phyloP scores from a whole-genome alignment of 2,113 vertebrate species.

The Cyrtonyx montezumae region DNA sequence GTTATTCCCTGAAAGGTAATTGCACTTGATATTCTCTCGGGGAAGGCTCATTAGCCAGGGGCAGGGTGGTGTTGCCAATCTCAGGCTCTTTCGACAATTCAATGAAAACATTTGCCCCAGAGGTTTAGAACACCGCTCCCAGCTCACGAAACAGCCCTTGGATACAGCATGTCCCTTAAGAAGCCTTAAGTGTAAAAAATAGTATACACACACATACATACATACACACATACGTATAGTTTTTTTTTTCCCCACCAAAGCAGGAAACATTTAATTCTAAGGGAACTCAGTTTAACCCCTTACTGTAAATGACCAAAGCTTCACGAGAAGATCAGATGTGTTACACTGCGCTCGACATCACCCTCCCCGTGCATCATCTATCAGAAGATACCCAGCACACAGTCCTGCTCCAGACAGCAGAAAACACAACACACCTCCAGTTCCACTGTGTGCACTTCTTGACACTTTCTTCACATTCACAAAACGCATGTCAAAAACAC shows the following conservation, averaged over 20 bases:
- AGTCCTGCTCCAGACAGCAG: background rate
- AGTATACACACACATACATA: background rate
- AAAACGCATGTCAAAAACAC: background rate
- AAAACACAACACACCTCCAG: background rate
- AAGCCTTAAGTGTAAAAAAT: background rate
- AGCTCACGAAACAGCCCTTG: background rate
- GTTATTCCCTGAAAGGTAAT: conserved; percentile 72
- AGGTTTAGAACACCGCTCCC: conserved; percentile 38
- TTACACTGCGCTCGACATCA: background rate
- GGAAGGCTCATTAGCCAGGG: conserved; percentile 65
- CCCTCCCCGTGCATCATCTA: background rate
- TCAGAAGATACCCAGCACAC: background rate
- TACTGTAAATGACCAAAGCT: background rate
- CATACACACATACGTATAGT: background rate
- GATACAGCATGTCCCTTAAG: background rate
- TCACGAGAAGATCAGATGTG: background rate
- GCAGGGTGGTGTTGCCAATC: conserved; percentile 61
- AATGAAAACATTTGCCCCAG: conserved; percentile 60
- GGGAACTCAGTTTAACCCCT: background rate
- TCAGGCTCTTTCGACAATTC: conserved; percentile 59
- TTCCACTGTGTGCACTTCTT: background rate
- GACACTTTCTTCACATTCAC: background rate
- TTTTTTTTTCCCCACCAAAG: background rate
- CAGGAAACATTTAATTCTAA: background rate
- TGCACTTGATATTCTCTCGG: conserved; percentile 69